Base-by-base conservation (phyloP, 2,113 vertebrate genomes). In the Ifrita kowaldi region DNA sequence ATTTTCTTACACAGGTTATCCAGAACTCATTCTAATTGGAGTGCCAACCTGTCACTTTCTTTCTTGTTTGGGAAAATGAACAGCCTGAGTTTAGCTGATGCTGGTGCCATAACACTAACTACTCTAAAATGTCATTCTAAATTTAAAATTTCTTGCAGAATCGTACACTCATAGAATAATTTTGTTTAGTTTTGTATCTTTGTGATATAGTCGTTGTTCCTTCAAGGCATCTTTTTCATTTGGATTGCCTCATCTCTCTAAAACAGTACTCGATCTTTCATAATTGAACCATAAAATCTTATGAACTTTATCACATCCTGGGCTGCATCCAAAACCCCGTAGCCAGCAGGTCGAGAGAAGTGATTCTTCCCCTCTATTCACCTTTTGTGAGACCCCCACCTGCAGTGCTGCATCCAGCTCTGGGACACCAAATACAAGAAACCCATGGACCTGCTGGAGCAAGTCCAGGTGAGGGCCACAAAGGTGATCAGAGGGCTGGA, bases 261-360 rank as follows among this genome's bases (percentile, higher is more conserved):
- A 55, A 92, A 56, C 59, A 69, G 49, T 63, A 37, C 7, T 65
- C 0, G 0, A 16, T 57, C n/a, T 82, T 83, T 69, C 15, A 74
- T 10, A 4, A 8, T 22, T 86, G 20, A 74, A 17, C 21, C 2
- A 55, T 79, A 6, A 42, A 81, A 46, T 21, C 11, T 49, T 64
- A 17, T 1, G 11, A 82, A 56, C 8, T 53, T 83, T 33, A 17
- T 35, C 2, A 1, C 59, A 35, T 81, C 24, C 37, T 55, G 30
- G 12, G 17, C 69, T 84, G 10, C 37, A 65, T 74, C 16, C 46
- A 84, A 32, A 71, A 17, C 21, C 28, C 39, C 0, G 0, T 50
- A 23, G 6, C 10, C 63, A 76, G 32, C n/a, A 41, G 67, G 17
- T 11, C 0, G 0, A 64, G 21, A 41, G 19, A 67, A 32, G 5